Evolutionary conservation across 2,888 invertebrate species (phyloP).

Genomic region (Tinea pellionella): DNA sequence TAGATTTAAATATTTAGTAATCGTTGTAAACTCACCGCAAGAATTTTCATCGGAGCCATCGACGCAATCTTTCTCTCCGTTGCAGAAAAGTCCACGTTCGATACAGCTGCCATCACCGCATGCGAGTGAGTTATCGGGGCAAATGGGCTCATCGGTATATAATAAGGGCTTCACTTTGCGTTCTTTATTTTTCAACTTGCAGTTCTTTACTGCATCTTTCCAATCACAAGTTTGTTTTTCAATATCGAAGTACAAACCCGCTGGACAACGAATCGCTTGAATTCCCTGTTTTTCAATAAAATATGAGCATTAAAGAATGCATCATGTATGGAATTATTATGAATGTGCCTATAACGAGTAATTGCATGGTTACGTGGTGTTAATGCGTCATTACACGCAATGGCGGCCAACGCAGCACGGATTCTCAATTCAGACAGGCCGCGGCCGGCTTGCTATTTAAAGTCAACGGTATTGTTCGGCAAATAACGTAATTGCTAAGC

Average conservation of each 20-base stretch:
- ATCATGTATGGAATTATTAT: not conserved
- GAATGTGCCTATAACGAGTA: not conserved
- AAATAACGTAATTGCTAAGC: not conserved
- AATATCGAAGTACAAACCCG: slow-evolving; percentile 92
- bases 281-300: slow-evolving; percentile 74
- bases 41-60: slow-evolving; percentile 92
- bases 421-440: not conserved
- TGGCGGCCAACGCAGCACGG: not conserved
- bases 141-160: slow-evolving; percentile 90
- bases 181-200: slow-evolving; percentile 90
- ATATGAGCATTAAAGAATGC: not conserved
- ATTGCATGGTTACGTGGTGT: slow-evolving; percentile 5
- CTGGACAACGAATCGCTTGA: slow-evolving; percentile 92
- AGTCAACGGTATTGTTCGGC: not conserved
- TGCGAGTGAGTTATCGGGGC: slow-evolving; percentile 86
- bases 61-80: slow-evolving; percentile 89
- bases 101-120: slow-evolving; percentile 90
- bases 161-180: slow-evolving; percentile 87
- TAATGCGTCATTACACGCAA: slow-evolving; percentile 1
- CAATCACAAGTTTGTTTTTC: slow-evolving; percentile 96
- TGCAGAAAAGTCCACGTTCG: slow-evolving; percentile 91
- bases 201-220: slow-evolving; percentile 94
- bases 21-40: slow-evolving; percentile 77
- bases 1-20: not conserved
- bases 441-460: not conserved